Conservation (phyloP, 2,888 invertebrate species). For the Pyrrhosoma nymphula region DNA sequence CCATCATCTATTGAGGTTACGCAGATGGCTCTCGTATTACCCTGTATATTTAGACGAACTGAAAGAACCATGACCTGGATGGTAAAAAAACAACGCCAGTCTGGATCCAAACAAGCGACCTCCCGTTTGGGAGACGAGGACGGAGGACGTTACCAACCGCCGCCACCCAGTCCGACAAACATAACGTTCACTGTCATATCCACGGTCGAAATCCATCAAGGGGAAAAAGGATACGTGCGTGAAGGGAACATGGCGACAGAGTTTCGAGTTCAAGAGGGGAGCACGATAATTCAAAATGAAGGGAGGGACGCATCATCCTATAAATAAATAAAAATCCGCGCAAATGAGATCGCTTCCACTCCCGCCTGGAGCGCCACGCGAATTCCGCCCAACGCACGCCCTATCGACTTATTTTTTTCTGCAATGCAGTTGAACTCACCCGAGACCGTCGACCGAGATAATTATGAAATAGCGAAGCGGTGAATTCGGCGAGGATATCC, state of each 20-base stretch:
- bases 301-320: not conserved
- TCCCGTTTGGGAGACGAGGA: too few species aligned
- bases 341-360: not conserved
- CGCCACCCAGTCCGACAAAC: too few species aligned
- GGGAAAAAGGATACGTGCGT: not conserved
- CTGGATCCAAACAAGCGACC: too few species aligned
- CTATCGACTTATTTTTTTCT: not conserved
- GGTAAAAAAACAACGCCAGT: too few species aligned
- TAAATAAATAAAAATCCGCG: not conserved
- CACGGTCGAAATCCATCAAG: too few species aligned
- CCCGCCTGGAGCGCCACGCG: not conserved
- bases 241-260: not conserved
- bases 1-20: too few species aligned
- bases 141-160: too few species aligned
- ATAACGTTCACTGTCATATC: too few species aligned
- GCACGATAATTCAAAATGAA: not conserved
- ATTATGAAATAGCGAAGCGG: not conserved
- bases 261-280: not conserved
- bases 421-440: not conserved
- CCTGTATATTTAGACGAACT: too few species aligned
- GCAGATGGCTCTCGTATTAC: too few species aligned
- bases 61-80: too few species aligned
- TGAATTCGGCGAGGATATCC: not conserved
- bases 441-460: not conserved
- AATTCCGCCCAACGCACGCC: not conserved